Evolutionary conservation across 1,140 invertebrate genomes (phyloP), one percentile per base, ranked within the genome.

Genomic region (Colletes gigas): DNA sequence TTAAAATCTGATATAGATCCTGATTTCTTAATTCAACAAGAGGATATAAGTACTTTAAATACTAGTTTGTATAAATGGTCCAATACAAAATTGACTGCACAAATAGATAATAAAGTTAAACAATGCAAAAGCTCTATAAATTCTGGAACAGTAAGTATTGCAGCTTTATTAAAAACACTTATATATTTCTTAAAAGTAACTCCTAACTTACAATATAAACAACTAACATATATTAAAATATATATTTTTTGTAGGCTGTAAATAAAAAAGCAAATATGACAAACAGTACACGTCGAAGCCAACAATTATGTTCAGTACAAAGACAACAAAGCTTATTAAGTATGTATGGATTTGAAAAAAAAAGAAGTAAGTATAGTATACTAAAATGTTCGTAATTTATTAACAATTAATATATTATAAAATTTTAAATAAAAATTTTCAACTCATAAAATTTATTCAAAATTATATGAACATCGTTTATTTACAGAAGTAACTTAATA

Each of bases 341-440:
- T 8, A 88, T 62, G 67, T 88, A 55, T 65, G 86, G 83, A 39
- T 88, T 88, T 59, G 41, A 78, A 69, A 88, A 75, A 88, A 75
- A 87, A 66, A 75, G 73, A 47, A 47, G 83, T 88, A 79, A 81
- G 57, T 47, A 57, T 19, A 59, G 50, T 41, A 62, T 14, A 41
- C 52, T 59, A 9, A 60, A 57, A 60, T 74, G 55, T 60, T 39
- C 21, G 19, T 7, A 19, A 59, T n/a, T 69, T 52, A 12, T 59
- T 14, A n/a, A 59, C n/a, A 10, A 69, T n/a, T 21, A 2, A 54
- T 69, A 80, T 21, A 19, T 44, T 72, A 55, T 55, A 62, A 55
- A 78, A 39, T 55, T 30, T 62, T 57, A 41, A 47, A 8, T 50
- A 63, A 47, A 30, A 6, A 41, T 41, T 14, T 79, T 44, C 8